phyloP scores from a whole-genome alignment of 30 jellyfish, hydroid and myxozoan species.

The Turritopsis rubra region DNA sequence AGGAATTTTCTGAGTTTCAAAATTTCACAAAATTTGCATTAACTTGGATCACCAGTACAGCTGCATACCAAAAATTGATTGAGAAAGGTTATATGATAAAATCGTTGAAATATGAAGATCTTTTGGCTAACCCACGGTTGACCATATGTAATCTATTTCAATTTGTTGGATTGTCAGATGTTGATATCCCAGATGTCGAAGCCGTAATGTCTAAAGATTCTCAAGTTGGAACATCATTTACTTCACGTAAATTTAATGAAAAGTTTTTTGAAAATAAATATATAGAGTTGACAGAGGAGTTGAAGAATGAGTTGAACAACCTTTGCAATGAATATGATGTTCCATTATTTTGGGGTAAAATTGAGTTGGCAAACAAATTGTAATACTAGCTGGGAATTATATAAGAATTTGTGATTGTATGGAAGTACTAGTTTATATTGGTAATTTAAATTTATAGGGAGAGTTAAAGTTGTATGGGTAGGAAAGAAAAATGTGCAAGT shows the following conservation, averaged over 20 bases:
- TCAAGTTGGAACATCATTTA: conserved; percentile 14
- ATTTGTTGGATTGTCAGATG: background rate
- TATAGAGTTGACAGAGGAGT: conserved; percentile 7
- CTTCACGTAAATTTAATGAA: conserved; percentile 14
- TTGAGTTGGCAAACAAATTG: conserved; percentile 6
- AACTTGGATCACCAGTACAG: conserved; percentile 30
- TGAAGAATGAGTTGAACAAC: conserved; percentile 9
- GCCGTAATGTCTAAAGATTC: conserved; percentile 20
- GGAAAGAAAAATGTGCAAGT: too few species aligned
- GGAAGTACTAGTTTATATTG: too few species aligned
- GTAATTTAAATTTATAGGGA: too few species aligned
- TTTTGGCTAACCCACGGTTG: conserved; percentile 12
- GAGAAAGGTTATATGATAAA: background rate
- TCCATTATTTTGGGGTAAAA: conserved; percentile 28
- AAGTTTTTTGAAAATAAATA: conserved; percentile 1
- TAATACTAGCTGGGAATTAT: background rate
- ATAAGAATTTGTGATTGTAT: too few species aligned
- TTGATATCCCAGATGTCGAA: conserved; percentile 9
- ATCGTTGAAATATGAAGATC: conserved; percentile 27
- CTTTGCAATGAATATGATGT: conserved; percentile 25
- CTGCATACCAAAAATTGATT: background rate
- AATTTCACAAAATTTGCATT: conserved; percentile 10
- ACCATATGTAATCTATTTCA: background rate
- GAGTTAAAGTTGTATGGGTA: too few species aligned
- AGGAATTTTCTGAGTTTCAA: background rate